Evolutionary conservation across 2,888 invertebrate genomes (phyloP).

Genomic region (Oegoconia quadripuncta): DNA sequence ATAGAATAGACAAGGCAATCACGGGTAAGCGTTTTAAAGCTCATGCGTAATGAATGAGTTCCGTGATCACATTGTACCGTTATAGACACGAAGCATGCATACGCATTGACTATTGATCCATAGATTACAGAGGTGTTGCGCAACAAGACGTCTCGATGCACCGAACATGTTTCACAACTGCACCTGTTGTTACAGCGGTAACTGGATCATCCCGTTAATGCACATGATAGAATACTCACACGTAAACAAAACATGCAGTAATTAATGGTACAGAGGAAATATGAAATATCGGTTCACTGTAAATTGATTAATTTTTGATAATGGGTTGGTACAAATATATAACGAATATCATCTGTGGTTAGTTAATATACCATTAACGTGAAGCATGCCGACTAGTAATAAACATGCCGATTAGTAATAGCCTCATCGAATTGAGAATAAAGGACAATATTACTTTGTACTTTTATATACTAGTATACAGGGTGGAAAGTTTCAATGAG

Average conservation of each 20-base stretch:
- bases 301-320: too few relatives aligned
- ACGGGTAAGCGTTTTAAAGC: constrained; percentile 9
- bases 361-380: too few relatives aligned
- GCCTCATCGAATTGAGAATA: too few relatives aligned
- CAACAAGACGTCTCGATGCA: constrained; percentile 58
- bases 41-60: constrained; percentile 40
- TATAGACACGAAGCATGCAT: constrained; percentile 53
- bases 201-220: constrained; percentile 52
- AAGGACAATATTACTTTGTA: too few relatives aligned
- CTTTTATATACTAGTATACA: too few relatives aligned
- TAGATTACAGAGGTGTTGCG: constrained; percentile 61
- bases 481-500: too few relatives aligned
- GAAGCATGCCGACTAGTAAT: too few relatives aligned
- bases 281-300: too few relatives aligned
- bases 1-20: too few relatives aligned
- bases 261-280: neutral
- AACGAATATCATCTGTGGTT: too few relatives aligned
- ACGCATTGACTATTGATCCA: constrained; percentile 55
- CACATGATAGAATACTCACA: neutral
- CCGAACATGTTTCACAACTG: constrained; percentile 59
- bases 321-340: too few relatives aligned
- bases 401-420: too few relatives aligned
- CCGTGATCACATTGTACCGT: constrained; percentile 63
- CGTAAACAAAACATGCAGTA: neutral
- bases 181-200: constrained; percentile 53